Percentiles rank a stretch among this genome's conserved stretches.
These are phyloP conservation scores for Homarus americanus DNA, from an alignment of 1,140 invertebrate species.

Conservation along the genomic window DNA sequence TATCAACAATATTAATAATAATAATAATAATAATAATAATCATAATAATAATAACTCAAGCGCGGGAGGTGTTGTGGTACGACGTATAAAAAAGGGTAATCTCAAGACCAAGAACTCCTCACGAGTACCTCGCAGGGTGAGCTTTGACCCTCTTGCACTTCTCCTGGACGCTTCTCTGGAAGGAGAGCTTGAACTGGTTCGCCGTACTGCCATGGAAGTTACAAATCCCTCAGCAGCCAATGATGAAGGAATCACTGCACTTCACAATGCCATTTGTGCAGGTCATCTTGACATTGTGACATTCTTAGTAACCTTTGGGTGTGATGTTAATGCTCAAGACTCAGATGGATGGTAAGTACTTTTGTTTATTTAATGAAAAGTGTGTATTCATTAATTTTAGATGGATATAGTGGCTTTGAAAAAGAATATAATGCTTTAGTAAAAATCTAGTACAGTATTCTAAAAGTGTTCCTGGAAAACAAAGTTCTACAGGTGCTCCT, in stretches of 20 bases:
- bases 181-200: constrained; percentile 97
- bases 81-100: constrained; percentile 84
- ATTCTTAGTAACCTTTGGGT: constrained; percentile 98
- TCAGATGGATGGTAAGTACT: constrained; percentile 92
- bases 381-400: no score
- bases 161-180: constrained; percentile 97
- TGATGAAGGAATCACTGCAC: constrained; percentile 97
- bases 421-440: no score
- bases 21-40: constrained; percentile 21
- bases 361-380: not conserved
- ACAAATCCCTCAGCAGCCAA: constrained; percentile 95
- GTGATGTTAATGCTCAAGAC: constrained; percentile 99
- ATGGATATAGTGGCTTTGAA: no score
- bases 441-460: no score
- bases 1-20: constrained; percentile 14
- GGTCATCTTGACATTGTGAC: constrained; percentile 99
- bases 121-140: constrained; percentile 84
- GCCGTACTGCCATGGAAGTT: constrained; percentile 95
- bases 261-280: constrained; percentile 99
- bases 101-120: constrained; percentile 79
- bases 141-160: constrained; percentile 97
- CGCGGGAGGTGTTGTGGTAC: constrained; percentile 36
- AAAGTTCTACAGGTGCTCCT: no score
- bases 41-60: constrained; percentile 7
- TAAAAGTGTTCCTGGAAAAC: no score